These are phyloP conservation scores for Callyntrura sp. DNA, from an alignment of 2,888 invertebrate species.

Conservation along the genomic window DNA sequence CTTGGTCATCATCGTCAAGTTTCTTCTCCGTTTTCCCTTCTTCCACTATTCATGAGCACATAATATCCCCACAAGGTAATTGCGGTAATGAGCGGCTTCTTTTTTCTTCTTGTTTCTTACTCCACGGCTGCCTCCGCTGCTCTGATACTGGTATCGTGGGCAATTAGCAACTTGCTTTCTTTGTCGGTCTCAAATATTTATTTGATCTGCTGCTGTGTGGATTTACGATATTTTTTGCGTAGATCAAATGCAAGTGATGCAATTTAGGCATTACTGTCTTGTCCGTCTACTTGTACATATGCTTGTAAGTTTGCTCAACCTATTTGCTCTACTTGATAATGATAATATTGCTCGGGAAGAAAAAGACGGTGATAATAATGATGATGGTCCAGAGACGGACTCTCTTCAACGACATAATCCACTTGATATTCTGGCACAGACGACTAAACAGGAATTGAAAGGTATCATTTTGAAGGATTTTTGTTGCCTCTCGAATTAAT, in stretches of 20 bases:
- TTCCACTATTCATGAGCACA: conserved; percentile 13
- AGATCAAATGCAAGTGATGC: conserved; percentile 44
- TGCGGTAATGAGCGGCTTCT: conserved; percentile 77
- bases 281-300: conserved; percentile 12
- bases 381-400: conserved; percentile 23
- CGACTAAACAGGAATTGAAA: conserved; percentile 38
- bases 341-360: conserved; percentile 16
- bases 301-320: conserved; percentile 65
- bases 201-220: conserved; percentile 71
- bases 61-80: conserved; percentile 70
- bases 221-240: conserved; percentile 66
- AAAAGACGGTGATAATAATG: conserved; percentile 24
- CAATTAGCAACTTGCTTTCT: conserved; percentile 75
- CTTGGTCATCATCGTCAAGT: conserved; percentile 13
- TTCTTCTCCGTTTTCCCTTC: background rate
- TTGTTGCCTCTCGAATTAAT: conserved; percentile 3
- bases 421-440: background rate
- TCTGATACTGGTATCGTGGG: conserved; percentile 61
- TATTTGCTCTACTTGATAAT: conserved; percentile 69
- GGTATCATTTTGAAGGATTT: conserved; percentile 45
- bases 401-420: conserved; percentile 13
- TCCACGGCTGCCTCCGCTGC: background rate
- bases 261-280: conserved; percentile 26
- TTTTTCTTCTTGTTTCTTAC: conserved; percentile 49
- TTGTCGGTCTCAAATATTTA: conserved; percentile 78